phyloP scores from a whole-genome alignment of 2,113 vertebrate genomes.

The Pantherophis guttatus region DNA sequence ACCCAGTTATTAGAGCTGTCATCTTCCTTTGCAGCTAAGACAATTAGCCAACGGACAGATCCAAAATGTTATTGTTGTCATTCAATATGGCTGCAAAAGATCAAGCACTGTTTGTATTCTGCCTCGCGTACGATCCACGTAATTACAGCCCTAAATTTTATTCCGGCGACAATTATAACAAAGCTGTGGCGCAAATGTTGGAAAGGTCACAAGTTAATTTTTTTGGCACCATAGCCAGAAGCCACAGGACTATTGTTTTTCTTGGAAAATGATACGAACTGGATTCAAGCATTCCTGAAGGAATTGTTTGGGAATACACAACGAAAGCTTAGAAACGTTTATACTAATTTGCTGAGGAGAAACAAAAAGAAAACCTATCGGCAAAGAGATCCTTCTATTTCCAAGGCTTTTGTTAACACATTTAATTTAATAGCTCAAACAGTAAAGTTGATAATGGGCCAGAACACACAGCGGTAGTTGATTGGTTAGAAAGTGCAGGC shows the following conservation, averaged over 20 bases:
- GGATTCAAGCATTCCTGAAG: rapidly evolving
- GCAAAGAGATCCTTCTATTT: neutral
- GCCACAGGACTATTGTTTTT: neutral
- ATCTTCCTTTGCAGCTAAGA: conserved; percentile 19
- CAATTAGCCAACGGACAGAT: conserved; percentile 48
- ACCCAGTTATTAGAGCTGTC: neutral
- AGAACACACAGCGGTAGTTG: neutral
- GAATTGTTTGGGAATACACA: neutral
- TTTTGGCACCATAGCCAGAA: neutral
- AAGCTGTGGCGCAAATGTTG: neutral
- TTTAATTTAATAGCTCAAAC: neutral
- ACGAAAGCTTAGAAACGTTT: rapidly evolving
- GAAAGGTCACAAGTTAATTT: conserved; percentile 27
- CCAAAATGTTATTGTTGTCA: conserved; percentile 42
- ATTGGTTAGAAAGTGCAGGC: neutral
- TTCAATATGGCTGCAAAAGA: conserved; percentile 21
- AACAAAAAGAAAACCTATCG: neutral
- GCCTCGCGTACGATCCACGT: rapidly evolving
- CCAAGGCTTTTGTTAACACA: neutral
- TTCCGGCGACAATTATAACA: rapidly evolving
- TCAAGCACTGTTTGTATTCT: neutral
- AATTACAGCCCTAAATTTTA: neutral
- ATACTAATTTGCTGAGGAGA: neutral
- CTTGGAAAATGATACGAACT: neutral
- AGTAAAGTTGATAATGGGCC: neutral